Conservation (phyloP, 2,888 invertebrate genomes). For the Nomada fabriciana region DNA sequence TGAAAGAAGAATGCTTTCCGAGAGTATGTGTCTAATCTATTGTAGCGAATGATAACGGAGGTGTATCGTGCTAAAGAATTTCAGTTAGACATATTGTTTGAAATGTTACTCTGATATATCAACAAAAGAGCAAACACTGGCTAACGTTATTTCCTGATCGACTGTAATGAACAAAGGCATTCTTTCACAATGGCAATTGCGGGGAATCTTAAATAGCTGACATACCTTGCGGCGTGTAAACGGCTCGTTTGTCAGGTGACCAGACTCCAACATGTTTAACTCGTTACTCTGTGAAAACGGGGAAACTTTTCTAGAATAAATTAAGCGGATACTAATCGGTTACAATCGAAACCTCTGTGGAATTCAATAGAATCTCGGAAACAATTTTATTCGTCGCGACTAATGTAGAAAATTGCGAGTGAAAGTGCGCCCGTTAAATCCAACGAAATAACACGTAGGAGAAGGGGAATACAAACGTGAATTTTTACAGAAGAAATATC, state of each 20-base stretch:
- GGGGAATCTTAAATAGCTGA: not conserved
- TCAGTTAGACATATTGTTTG: not conserved
- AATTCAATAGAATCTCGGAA: not conserved
- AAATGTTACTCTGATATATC: not conserved
- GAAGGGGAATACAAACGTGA: too few species aligned
- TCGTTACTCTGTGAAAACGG: slow-evolving; percentile 31
- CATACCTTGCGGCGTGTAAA: slow-evolving; percentile 26
- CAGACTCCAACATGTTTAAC: slow-evolving; percentile 28
- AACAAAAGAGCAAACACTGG: not conserved
- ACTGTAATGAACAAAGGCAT: not conserved
- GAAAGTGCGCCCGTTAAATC: not conserved
- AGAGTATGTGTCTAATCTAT: not conserved
- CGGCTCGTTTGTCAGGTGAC: not conserved
- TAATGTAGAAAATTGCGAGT: not conserved
- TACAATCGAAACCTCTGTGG: not conserved
- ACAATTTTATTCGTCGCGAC: not conserved
- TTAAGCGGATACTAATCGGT: not conserved
- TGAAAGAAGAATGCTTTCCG: not conserved
- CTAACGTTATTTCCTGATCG: not conserved
- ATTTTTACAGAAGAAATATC: not conserved
- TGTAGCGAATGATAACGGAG: not conserved
- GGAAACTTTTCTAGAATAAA: not conserved
- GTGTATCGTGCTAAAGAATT: not conserved
- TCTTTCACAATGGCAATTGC: not conserved
- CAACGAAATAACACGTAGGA: too few species aligned